Evolutionary conservation across 30 jellyfish, hydroid and myxozoan species (phyloP).

Genomic region (Hydractinia symbiolongicarpus): DNA sequence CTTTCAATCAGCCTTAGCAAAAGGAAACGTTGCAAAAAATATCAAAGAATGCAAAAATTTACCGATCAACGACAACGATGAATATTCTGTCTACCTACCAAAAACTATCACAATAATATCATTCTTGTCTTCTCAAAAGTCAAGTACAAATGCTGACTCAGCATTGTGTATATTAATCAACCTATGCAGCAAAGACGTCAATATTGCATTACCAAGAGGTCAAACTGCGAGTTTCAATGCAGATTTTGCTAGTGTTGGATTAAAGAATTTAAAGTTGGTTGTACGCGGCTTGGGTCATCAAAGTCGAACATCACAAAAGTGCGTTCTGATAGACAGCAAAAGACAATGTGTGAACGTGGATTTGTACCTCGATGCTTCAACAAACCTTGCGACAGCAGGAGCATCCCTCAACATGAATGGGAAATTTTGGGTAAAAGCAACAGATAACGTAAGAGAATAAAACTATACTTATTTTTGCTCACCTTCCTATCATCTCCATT

Average conservation of each 20-base stretch:
- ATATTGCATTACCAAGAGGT: background rate
- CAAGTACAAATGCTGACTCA: background rate
- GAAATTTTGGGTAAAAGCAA: too few species aligned
- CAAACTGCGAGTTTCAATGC: background rate
- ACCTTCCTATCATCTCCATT: too few species aligned
- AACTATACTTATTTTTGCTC: too few species aligned
- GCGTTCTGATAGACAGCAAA: background rate
- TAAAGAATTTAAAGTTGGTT: background rate
- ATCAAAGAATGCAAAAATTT: background rate
- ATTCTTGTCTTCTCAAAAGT: background rate
- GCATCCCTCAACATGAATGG: background rate
- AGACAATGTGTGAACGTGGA: too few species aligned
- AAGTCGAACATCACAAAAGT: background rate
- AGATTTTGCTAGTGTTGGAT: background rate
- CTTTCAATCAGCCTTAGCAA: constrained; percentile 4
- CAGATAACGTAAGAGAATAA: too few species aligned
- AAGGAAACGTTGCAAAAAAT: background rate
- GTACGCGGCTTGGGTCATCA: background rate
- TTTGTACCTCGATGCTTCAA: background rate
- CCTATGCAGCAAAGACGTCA: background rate
- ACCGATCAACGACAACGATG: background rate
- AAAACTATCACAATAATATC: background rate
- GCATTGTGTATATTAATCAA: background rate
- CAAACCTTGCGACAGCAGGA: background rate
- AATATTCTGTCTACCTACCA: background rate